Base-by-base conservation (phyloP, 1,140 invertebrate genomes). In the Drosophila ananassae region DNA sequence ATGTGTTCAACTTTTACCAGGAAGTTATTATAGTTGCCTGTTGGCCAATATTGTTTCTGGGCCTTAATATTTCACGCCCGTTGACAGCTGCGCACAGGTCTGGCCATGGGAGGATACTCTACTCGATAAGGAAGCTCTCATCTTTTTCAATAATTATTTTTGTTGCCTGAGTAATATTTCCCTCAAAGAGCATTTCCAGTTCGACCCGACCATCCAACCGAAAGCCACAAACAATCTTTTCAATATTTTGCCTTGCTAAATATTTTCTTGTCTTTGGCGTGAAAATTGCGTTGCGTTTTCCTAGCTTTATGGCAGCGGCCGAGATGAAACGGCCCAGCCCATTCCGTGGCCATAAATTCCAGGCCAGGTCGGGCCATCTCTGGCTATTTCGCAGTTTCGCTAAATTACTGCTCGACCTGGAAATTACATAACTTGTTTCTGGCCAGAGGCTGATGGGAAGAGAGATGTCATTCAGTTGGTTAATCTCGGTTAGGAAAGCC, bases 1-100 rank as follows among this genome's bases (percentile, higher is more conserved):
- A 77, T 74, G 67, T 77, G 68, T 50, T 67, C 58, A 78, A 87
- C 59, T 85, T 85, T 87, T 85, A 69, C 78, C 82, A 85, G 82
- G 82, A 85, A 85, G 82, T 87, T 85, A 77, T 68, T 84, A 64
- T 84, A 63, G 76, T 47, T 56, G 54, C 57, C 46, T 21, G 52
- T 62, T 66, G 72, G 48, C 68, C 54, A 34, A 66, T 77, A 53
- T 62, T 78, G 66, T 30, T 67, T 39, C 74, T 47, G 32, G 44
- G 59, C 44, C 44, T 50, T 48, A 64, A 41, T 75, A 28, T 72
- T 74, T 63, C 60, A 71, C 73, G 64, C 69, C 68, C 56, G 71
- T 77, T 77, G 64, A 63, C 78, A 81, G 78, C 78, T 81, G 73
- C 41, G 73, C 48, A 57, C 64, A 58, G 61, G 57, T 77, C 74